These are phyloP conservation scores for Aphaenogaster floridana DNA, from an alignment of 1,140 invertebrate genomes.

Conservation along the genomic window DNA sequence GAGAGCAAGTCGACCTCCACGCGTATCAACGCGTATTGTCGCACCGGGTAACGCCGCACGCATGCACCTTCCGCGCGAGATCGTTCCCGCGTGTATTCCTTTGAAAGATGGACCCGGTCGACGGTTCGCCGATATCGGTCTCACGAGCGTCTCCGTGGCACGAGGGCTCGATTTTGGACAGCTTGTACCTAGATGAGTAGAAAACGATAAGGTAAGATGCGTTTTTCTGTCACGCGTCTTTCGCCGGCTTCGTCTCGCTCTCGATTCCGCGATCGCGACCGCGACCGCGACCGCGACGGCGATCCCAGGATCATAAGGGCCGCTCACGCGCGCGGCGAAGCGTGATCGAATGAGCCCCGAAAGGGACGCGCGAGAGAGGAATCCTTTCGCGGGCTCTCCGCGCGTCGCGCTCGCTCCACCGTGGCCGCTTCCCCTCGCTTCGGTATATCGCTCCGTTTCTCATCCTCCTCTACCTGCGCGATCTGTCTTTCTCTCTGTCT, in stretches of 20 bases:
- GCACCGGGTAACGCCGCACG: slow-evolving; percentile 8
- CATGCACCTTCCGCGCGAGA: slow-evolving; percentile 31
- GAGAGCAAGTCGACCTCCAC: slow-evolving; percentile 51
- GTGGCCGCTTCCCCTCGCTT: slow-evolving; percentile 28
- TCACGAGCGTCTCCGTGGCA: neutral
- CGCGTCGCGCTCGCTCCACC: slow-evolving; percentile 20
- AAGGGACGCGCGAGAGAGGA: slow-evolving; percentile 28
- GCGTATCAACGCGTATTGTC: slow-evolving; percentile 28
- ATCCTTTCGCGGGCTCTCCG: slow-evolving; percentile 33
- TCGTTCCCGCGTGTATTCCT: slow-evolving; percentile 18
- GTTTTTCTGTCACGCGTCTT: neutral
- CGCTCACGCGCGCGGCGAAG: slow-evolving; percentile 16
- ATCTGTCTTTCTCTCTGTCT: slow-evolving; percentile 60
- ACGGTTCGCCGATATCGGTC: neutral
- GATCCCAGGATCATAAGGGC: neutral
- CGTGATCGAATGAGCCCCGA: slow-evolving; percentile 30
- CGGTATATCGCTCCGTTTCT: slow-evolving; percentile 39
- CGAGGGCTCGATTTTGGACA: neutral
- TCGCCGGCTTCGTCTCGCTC: neutral
- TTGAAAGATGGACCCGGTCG: neutral
- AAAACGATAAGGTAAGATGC: slow-evolving; percentile 23
- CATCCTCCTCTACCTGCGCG: slow-evolving; percentile 46
- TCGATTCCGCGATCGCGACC: neutral
- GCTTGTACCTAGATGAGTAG: slow-evolving; percentile 13
- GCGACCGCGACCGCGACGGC: neutral